Evolutionary conservation across 30 jellyfish, hydroid and myxozoan genomes (phyloP).

Genomic region (Aurelia sp.): DNA sequence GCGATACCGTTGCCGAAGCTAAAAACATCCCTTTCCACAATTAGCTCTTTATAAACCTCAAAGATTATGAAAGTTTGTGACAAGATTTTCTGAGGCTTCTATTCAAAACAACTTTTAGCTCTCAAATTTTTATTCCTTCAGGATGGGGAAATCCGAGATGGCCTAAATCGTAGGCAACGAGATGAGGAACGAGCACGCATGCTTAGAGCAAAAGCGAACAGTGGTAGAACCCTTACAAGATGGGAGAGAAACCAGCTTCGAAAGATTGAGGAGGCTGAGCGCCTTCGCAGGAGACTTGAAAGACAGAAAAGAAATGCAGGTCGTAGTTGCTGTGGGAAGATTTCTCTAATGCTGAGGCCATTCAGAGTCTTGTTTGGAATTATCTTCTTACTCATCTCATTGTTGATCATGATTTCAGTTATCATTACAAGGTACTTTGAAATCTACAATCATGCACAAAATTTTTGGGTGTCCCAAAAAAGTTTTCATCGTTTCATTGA

Average conservation of each 20-base stretch:
- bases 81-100: too few relatives aligned
- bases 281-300: slow-evolving; percentile 79
- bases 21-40: too few relatives aligned
- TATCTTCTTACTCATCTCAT: slow-evolving; percentile 52
- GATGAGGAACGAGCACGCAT: slow-evolving; percentile 82
- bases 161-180: slow-evolving; percentile 79
- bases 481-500: too few relatives aligned
- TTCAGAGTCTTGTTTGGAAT: slow-evolving; percentile 81
- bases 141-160: slow-evolving; percentile 49
- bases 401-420: slow-evolving; percentile 75
- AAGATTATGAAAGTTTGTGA: too few relatives aligned
- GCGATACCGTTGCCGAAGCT: too few relatives aligned
- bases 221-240: slow-evolving; percentile 85
- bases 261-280: slow-evolving; percentile 87
- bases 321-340: slow-evolving; percentile 62
- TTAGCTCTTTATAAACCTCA: too few relatives aligned
- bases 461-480: too few relatives aligned
- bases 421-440: slow-evolving; percentile 76
- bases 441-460: not conserved
- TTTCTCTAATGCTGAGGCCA: slow-evolving; percentile 70
- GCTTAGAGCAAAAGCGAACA: slow-evolving; percentile 88
- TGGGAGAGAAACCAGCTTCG: slow-evolving; percentile 87
- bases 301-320: slow-evolving; percentile 46
- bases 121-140: not conserved
- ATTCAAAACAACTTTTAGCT: too few relatives aligned